Evolutionary conservation across 2,888 invertebrate species (phyloP).

Genomic region (Heliconius hortense): DNA sequence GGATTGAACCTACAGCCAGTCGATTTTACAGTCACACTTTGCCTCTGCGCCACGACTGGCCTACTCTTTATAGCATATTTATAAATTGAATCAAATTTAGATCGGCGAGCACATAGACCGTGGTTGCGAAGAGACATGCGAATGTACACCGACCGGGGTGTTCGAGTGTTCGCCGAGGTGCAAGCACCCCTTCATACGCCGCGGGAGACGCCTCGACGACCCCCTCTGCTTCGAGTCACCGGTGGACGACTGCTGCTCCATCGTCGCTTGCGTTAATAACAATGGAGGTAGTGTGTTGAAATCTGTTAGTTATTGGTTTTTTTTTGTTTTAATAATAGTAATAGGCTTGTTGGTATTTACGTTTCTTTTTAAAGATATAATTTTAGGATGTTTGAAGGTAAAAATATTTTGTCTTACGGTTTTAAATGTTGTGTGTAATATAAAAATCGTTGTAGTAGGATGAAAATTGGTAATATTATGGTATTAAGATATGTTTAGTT

Average conservation of each 20-base stretch:
- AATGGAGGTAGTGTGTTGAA: slow-evolving; percentile 55
- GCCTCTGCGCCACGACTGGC: too few relatives aligned
- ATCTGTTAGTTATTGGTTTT: neutral
- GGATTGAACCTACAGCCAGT: too few relatives aligned
- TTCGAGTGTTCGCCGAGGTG: slow-evolving; percentile 90
- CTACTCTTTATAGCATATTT: too few relatives aligned
- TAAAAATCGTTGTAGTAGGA: too few relatives aligned
- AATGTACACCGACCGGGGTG: slow-evolving; percentile 84
- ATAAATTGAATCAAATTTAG: slow-evolving; percentile 46
- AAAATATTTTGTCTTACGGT: too few relatives aligned
- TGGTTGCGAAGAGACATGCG: slow-evolving; percentile 90
- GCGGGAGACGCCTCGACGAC: slow-evolving; percentile 85
- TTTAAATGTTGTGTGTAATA: too few relatives aligned
- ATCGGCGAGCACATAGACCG: slow-evolving; percentile 87
- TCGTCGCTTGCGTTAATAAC: slow-evolving; percentile 86
- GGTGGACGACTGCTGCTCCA: slow-evolving; percentile 86
- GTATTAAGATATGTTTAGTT: too few relatives aligned
- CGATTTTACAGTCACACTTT: too few relatives aligned
- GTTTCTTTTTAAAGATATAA: neutral
- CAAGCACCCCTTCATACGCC: slow-evolving; percentile 85
- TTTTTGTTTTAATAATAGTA: neutral
- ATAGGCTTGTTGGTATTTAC: neutral
- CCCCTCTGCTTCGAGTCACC: slow-evolving; percentile 87
- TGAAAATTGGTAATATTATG: too few relatives aligned
- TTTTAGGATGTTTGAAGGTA: too few relatives aligned